phyloP scores from a whole-genome alignment of 1,140 invertebrate genomes.

The Aphis gossypii region DNA sequence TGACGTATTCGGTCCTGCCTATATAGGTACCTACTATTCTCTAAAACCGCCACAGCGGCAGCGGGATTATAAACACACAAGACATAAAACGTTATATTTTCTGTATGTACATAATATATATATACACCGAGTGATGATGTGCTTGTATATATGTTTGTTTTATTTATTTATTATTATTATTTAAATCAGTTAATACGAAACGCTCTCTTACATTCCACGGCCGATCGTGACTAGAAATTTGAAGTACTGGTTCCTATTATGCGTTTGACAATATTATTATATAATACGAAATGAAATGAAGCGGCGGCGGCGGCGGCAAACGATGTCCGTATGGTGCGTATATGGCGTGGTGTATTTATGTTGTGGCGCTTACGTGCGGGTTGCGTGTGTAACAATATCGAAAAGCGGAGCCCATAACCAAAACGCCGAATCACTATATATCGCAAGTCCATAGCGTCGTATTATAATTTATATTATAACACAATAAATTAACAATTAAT shows the following conservation, averaged over 20 bases:
- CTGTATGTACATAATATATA: too few relatives aligned
- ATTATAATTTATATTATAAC: background rate
- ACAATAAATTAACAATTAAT: constrained; percentile 15
- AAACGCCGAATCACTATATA: background rate
- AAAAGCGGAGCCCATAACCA: background rate
- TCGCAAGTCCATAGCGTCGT: background rate
- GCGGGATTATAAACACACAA: constrained; percentile 6
- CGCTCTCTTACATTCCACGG: constrained; percentile 12
- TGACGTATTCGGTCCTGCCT: background rate
- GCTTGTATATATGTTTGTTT: background rate
- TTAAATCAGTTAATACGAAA: constrained; percentile 25
- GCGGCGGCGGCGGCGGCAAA: too few relatives aligned
- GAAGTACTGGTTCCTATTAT: constrained; percentile 38
- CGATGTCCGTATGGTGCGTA: background rate
- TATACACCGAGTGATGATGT: background rate
- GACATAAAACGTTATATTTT: background rate
- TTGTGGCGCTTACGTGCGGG: background rate
- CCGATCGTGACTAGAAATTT: constrained; percentile 49
- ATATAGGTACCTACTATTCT: background rate
- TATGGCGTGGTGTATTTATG: background rate
- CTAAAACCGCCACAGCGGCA: background rate
- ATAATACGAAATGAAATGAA: constrained; percentile 11
- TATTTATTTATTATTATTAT: constrained; percentile 44
- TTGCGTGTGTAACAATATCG: constrained; percentile 6
- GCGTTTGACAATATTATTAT: constrained; percentile 33